phyloP scores from a whole-genome alignment of 35 echinoderm and acorn worm genomes.

The Antedon bifida region DNA sequence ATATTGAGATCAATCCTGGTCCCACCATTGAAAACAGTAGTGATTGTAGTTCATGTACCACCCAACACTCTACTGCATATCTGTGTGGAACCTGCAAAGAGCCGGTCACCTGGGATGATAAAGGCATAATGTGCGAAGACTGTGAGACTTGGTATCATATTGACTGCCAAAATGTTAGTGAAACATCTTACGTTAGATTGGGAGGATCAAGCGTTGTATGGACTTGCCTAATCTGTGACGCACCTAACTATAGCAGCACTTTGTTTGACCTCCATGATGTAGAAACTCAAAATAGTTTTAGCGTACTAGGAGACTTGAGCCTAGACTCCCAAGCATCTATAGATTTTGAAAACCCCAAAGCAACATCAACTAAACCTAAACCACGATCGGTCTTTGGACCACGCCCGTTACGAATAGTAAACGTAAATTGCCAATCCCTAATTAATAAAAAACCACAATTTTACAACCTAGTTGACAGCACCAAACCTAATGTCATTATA shows the following conservation, averaged over 20 bases:
- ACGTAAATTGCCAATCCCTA: slow-evolving; percentile 10
- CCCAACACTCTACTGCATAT: slow-evolving; percentile 5
- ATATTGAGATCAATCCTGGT: background rate
- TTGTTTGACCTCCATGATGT: background rate
- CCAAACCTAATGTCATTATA: background rate
- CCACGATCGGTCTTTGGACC: background rate
- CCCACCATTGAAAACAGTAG: background rate
- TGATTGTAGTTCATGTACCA: background rate
- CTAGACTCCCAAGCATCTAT: background rate
- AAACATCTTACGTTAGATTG: slow-evolving; percentile 26
- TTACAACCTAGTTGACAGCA: background rate
- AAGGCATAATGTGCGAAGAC: slow-evolving; percentile 32
- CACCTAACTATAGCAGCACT: slow-evolving; percentile 6
- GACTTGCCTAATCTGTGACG: slow-evolving; percentile 4
- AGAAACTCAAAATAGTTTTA: background rate
- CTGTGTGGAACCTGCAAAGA: slow-evolving; percentile 26
- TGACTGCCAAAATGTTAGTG: slow-evolving; percentile 6
- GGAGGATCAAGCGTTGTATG: slow-evolving; percentile 3
- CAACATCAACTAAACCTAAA: slow-evolving; percentile 5
- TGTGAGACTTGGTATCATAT: slow-evolving; percentile 34
- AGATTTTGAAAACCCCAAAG: background rate
- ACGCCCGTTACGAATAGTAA: slow-evolving; percentile 1
- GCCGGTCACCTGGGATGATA: slow-evolving; percentile 40
- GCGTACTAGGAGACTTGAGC: background rate
- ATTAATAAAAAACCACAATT: background rate